Base-by-base conservation (phyloP, 2,113 vertebrate species). In the Dinomys branickii region DNA sequence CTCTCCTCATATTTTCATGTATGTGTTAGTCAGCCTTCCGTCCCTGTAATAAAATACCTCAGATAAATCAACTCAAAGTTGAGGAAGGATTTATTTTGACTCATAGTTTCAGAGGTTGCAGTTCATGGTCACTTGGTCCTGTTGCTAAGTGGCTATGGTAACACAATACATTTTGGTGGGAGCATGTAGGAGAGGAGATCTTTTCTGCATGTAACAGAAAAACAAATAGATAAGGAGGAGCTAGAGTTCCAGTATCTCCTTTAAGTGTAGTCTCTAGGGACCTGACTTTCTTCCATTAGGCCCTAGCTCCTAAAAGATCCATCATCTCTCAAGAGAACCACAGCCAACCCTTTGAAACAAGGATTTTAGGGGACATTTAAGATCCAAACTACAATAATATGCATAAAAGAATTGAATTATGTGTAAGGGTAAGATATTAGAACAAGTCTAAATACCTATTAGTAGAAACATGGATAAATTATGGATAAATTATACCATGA, bases 361-460 rank as follows among this genome's bases (percentile, higher is more conserved):
- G 54, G 54, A 56, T 56, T 56, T 56, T 56, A 4, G n/a, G 35
- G 7, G 38, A 61, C 33, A 84, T 41, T 84, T 30, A 44, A 61
- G n/a, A 41, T 59, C n/a, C 24, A 59, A 41, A 83, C 13, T 22
- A 16, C 41, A 59, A 83, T 7, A 28, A 38, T 14, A 38, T 59
- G 26, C 89, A 14, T 77, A 85, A 14, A 83, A 83, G 58, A 69
- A 87, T 83, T 13, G 52, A 47, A 65, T 3, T 81, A 52, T 87
- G 59, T 87, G n/a, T 85, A 69, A 56, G 30, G 65, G 41, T 92
- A 10, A 93, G n/a, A 85, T 63, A 93, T 61, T 71, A 84, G 47
- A 75, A 52, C n/a, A 90, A 50, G 86, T 85, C 47, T 95, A 80
- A n/a, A 56, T 56, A 56, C 54, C 3, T 6, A 52, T 82, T 90